Conservation (phyloP, 2,113 vertebrate genomes). For the Ctenodactylus gundi region DNA sequence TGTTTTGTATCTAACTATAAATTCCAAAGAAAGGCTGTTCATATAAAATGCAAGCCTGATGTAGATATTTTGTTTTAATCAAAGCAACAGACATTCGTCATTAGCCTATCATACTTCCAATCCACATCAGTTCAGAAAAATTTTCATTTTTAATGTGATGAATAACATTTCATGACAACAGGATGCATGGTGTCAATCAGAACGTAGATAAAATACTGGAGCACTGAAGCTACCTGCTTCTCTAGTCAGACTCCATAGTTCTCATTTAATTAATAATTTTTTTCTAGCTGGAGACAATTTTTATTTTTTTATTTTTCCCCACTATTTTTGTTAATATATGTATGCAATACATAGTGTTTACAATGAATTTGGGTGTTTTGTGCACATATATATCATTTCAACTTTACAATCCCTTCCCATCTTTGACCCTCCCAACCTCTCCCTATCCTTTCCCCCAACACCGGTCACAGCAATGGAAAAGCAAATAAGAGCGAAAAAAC, state of each 20-base stretch:
- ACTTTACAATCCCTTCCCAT: no score
- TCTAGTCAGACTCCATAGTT: neutral
- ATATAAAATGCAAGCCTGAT: neutral
- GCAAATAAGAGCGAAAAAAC: no score
- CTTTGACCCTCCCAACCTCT: no score
- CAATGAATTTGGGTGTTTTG: no score
- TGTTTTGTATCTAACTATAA: conserved; percentile 47
- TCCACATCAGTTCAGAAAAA: neutral
- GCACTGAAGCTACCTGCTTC: neutral
- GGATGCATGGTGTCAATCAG: neutral
- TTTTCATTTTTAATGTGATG: neutral
- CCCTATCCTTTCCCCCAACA: no score
- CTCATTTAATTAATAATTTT: no score
- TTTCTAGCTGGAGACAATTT: no score
- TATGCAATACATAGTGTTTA: no score
- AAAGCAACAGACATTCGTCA: neutral
- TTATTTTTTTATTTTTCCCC: no score
- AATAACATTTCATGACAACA: conserved; percentile 18
- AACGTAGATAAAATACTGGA: neutral
- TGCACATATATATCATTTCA: no score
- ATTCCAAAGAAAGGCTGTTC: neutral
- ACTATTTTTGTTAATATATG: no score
- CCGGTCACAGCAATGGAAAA: no score
- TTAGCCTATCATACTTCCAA: conserved; percentile 12
- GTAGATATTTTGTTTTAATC: conserved; percentile 27